A percentile compares a stretch with the other conserved stretches of the same genome.
Evolutionary conservation across 2,113 vertebrate genomes (phyloP).

Genomic region (Speoplatyrhinus poulsoni): DNA sequence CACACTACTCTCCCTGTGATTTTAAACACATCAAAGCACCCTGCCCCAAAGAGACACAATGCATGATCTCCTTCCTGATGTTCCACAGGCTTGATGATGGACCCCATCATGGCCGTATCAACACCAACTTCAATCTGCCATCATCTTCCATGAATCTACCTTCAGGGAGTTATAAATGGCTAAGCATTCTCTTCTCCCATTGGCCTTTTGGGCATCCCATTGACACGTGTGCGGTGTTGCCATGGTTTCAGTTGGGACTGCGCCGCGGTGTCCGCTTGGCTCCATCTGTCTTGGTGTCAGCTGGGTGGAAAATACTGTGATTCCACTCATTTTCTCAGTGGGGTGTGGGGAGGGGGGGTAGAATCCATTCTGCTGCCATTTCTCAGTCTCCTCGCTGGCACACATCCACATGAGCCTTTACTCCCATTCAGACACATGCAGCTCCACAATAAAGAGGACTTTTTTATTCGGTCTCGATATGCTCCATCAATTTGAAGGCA

Average conservation of each 20-base stretch:
- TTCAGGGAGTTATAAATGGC: conserved; percentile 46
- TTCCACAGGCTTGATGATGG: conserved; percentile 16
- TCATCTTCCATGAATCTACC: conserved; percentile 38
- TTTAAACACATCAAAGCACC: conserved; percentile 26
- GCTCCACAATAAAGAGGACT: conserved; percentile 43
- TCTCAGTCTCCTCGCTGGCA: conserved; percentile 37
- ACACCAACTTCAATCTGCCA: conserved; percentile 37
- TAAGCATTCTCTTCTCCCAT: conserved; percentile 37
- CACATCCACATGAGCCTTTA: conserved; percentile 29
- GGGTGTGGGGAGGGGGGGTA: conserved; percentile 39
- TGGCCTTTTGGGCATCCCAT: conserved; percentile 58
- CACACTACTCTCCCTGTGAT: conserved; percentile 38
- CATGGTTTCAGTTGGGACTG: conserved; percentile 62
- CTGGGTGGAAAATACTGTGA: conserved; percentile 56
- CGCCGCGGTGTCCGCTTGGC: conserved; percentile 47
- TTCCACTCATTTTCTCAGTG: conserved; percentile 67
- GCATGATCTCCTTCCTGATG: conserved; percentile 15
- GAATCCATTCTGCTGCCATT: conserved; percentile 58
- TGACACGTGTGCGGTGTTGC: conserved; percentile 58
- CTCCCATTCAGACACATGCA: conserved; percentile 36
- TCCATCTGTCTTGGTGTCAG: conserved; percentile 69
- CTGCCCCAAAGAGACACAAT: conserved; percentile 27
- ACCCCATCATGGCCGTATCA: conserved; percentile 9
- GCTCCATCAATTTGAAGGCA: conserved; percentile 40
- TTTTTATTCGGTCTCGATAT: conserved; percentile 27